Conservation (phyloP, 1,140 invertebrate species). For the Drosophila setifemur region DNA sequence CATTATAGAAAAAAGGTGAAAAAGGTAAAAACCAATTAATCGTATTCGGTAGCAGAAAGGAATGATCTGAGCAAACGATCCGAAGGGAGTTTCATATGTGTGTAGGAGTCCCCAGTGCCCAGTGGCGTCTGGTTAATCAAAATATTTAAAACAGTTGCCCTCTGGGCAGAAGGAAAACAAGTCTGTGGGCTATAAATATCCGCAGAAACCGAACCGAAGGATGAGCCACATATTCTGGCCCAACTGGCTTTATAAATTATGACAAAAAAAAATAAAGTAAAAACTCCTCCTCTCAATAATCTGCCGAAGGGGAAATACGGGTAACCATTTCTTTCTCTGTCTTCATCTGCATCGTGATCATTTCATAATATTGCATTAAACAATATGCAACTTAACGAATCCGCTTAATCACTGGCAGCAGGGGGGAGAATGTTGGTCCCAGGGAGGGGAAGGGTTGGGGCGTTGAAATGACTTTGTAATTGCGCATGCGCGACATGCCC, state of each 20-base stretch:
- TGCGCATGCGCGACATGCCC: slow-evolving; percentile 74
- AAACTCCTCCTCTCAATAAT: slow-evolving; percentile 2
- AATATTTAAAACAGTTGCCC: slow-evolving; percentile 73
- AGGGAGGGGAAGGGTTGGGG: background rate
- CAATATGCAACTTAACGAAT: slow-evolving; percentile 66
- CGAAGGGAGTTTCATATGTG: slow-evolving; percentile 5
- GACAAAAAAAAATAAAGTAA: background rate
- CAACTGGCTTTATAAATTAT: slow-evolving; percentile 50
- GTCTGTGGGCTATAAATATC: slow-evolving; percentile 51
- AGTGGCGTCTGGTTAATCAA: slow-evolving; percentile 74
- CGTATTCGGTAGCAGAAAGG: slow-evolving; percentile 47
- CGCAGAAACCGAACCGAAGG: slow-evolving; percentile 35
- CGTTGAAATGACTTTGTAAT: slow-evolving; percentile 55
- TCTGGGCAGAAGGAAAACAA: slow-evolving; percentile 31
- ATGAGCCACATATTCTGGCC: slow-evolving; percentile 24
- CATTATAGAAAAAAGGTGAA: background rate
- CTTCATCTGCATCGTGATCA: slow-evolving; percentile 8
- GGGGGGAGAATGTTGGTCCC: slow-evolving; percentile 1
- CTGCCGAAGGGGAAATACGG: too few species aligned
- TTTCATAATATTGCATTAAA: slow-evolving; percentile 67
- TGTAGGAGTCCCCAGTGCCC: slow-evolving; percentile 43
- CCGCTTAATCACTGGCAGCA: slow-evolving; percentile 63
- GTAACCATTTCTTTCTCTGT: background rate
- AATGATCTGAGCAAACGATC: background rate
- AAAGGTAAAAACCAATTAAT: slow-evolving; percentile 42